Evolutionary conservation across 35 echinoderm and acorn worm species (phyloP).

Genomic region (Heliocidaris erythrogramma): DNA sequence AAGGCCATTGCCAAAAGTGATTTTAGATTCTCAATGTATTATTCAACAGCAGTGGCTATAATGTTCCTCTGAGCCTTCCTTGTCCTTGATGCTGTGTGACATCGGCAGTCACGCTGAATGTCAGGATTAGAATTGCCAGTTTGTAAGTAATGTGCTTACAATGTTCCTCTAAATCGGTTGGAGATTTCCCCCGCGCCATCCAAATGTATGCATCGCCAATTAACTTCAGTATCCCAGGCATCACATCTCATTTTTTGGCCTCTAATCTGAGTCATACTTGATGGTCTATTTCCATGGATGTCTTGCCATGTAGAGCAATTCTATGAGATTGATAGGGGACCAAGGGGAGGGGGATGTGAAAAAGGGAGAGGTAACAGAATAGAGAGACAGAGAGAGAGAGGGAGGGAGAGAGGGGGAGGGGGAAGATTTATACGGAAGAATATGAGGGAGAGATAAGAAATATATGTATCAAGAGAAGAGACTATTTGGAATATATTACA

Average conservation of each 20-base stretch:
- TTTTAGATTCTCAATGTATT: background rate
- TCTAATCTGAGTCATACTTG: slow-evolving; percentile 9
- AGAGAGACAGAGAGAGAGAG: too few species aligned
- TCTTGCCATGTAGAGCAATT: background rate
- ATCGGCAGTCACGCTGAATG: background rate
- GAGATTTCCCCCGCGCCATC: background rate
- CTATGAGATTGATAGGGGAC: background rate
- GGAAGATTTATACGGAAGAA: too few species aligned
- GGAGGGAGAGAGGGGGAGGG: too few species aligned
- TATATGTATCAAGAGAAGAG: too few species aligned
- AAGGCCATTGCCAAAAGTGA: background rate
- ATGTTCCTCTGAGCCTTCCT: background rate
- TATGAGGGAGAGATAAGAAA: too few species aligned
- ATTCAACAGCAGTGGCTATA: background rate
- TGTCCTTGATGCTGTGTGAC: background rate
- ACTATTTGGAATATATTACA: too few species aligned
- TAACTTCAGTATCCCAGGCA: background rate
- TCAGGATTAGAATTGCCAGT: background rate
- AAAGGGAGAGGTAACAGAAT: background rate
- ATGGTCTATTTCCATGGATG: background rate
- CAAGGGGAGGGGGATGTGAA: background rate
- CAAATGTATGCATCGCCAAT: slow-evolving; percentile 33
- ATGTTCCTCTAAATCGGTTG: background rate
- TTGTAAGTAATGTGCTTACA: background rate
- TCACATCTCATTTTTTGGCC: background rate